These are phyloP conservation scores for Drosophila pegasa DNA, from an alignment of 2,888 invertebrate species.

Conservation along the genomic window DNA sequence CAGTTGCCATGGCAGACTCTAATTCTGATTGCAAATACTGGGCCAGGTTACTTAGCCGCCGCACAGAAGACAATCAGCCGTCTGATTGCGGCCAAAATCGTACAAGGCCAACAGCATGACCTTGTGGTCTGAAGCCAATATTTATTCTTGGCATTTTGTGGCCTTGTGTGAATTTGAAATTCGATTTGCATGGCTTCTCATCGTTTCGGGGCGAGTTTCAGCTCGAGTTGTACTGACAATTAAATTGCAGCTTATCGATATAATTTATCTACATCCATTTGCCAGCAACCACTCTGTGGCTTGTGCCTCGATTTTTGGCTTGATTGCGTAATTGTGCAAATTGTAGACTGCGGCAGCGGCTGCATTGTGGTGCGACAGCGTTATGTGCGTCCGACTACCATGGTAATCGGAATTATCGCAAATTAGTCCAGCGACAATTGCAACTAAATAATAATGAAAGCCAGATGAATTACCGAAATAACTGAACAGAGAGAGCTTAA, in stretches of 20 bases:
- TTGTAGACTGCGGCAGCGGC: slow-evolving; percentile 29
- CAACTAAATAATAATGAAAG: background rate
- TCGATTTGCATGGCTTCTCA: slow-evolving; percentile 24
- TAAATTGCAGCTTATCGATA: background rate
- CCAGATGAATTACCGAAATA: background rate
- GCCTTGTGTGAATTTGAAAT: slow-evolving; percentile 8
- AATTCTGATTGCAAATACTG: slow-evolving; percentile 8
- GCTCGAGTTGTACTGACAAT: background rate
- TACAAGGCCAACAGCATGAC: slow-evolving; percentile 23
- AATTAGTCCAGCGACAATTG: background rate
- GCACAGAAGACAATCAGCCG: slow-evolving; percentile 22
- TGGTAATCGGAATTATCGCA: background rate
- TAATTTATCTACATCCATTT: background rate
- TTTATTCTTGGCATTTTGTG: slow-evolving; percentile 1
- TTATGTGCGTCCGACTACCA: background rate
- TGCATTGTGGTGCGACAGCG: slow-evolving; percentile 43
- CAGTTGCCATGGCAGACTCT: slow-evolving; percentile 22
- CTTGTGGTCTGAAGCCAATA: slow-evolving; percentile 13
- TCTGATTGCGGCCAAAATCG: slow-evolving; percentile 31
- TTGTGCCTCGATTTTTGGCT: background rate
- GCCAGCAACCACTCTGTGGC: background rate
- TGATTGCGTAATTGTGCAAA: slow-evolving; percentile 39
- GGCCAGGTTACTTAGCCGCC: slow-evolving; percentile 1
- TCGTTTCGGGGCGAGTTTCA: background rate
- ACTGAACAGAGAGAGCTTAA: background rate